These are phyloP conservation scores for Sarcoramphus papa DNA, from an alignment of 2,797 vertebrate genomes.

Conservation along the genomic window DNA sequence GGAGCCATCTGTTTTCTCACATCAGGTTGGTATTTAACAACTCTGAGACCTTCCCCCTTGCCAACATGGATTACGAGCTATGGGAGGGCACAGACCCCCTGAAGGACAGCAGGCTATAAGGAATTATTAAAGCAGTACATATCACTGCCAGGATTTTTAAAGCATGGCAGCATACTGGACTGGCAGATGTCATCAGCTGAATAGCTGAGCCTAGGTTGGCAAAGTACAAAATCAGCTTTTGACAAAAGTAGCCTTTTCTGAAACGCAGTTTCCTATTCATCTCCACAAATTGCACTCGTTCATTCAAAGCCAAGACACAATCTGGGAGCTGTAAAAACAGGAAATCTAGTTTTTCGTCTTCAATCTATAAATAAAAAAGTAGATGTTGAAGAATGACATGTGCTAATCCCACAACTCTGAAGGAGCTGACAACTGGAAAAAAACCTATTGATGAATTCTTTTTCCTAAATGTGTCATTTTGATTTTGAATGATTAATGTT, in stretches of 20 bases:
- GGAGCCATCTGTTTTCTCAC: neutral
- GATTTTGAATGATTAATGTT: neutral
- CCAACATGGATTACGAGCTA: neutral
- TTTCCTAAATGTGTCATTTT: neutral
- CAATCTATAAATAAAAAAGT: constrained; percentile 14
- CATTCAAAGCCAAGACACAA: constrained; percentile 24
- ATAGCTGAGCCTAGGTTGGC: constrained; percentile 14
- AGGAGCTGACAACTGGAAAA: neutral
- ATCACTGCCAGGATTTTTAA: neutral
- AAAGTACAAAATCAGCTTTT: neutral
- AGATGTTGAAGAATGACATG: neutral
- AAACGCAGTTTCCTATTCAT: neutral
- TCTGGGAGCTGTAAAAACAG: constrained; percentile 3
- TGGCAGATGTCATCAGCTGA: constrained; percentile 15
- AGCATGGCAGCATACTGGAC: neutral
- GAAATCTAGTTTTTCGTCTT: constrained; percentile 8
- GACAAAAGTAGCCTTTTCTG: constrained; percentile 24
- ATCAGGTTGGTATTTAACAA: neutral
- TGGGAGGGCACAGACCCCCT: neutral
- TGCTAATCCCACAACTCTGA: neutral
- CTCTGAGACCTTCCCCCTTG: neutral
- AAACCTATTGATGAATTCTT: neutral
- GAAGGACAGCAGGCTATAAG: neutral
- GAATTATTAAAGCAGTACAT: neutral
- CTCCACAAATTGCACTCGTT: neutral